These are phyloP conservation scores for Octomys mimax DNA, from an alignment of 2,797 vertebrate genomes.

Conservation along the genomic window DNA sequence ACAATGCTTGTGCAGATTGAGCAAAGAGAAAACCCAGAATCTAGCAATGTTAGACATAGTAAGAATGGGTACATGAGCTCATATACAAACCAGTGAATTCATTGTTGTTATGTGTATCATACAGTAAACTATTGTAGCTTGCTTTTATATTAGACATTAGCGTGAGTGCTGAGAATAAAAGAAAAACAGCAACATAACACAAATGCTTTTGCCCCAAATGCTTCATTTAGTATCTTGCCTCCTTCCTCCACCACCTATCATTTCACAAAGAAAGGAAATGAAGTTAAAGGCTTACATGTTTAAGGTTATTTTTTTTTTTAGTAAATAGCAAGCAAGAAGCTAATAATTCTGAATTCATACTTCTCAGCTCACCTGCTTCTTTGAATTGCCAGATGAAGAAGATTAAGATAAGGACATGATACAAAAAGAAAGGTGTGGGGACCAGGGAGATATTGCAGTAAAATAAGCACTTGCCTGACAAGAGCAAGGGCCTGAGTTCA, in stretches of 20 bases:
- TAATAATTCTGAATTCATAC: not conserved
- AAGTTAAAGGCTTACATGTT: not conserved
- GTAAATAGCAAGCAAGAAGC: not conserved
- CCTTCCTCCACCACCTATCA: not conserved
- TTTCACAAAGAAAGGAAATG: not conserved
- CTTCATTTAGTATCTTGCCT: not conserved
- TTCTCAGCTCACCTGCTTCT: not conserved
- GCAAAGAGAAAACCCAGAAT: not conserved
- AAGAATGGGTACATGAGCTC: not conserved
- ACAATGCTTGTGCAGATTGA: not conserved
- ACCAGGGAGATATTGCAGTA: too few relatives aligned
- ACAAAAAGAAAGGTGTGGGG: not conserved
- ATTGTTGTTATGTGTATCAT: not conserved
- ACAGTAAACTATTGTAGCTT: not conserved
- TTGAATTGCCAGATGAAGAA: not conserved
- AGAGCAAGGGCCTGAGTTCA: too few relatives aligned
- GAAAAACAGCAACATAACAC: not conserved
- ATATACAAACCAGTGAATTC: not conserved
- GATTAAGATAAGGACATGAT: not conserved
- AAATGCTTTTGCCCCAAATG: not conserved
- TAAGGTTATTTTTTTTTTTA: not conserved
- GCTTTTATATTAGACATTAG: not conserved
- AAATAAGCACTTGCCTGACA: too few relatives aligned
- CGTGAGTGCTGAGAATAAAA: not conserved
- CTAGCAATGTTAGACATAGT: not conserved